phyloP scores from a whole-genome alignment of 2,888 invertebrate genomes.

The Xestia xanthographa region DNA sequence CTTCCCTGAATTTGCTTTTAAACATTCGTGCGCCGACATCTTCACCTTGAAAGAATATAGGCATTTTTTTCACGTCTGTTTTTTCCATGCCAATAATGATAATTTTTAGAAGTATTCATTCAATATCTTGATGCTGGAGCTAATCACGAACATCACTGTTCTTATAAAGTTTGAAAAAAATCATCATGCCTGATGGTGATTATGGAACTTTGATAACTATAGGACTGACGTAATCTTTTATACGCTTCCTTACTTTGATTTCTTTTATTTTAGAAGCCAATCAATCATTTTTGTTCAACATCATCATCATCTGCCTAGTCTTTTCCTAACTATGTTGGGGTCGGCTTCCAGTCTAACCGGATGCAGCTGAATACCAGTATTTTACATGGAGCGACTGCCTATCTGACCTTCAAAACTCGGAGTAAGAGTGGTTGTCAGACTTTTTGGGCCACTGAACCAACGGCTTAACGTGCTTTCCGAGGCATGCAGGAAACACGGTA shows the following conservation, averaged over 20 bases:
- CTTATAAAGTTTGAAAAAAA: constrained; percentile 76
- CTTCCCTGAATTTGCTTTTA: constrained; percentile 86
- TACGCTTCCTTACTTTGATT: constrained; percentile 78
- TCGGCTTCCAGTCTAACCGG: too few species aligned
- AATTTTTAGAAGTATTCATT: constrained; percentile 86
- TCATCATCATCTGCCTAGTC: too few species aligned
- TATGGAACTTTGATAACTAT: constrained; percentile 80
- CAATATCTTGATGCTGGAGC: constrained; percentile 83
- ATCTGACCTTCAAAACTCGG: too few species aligned
- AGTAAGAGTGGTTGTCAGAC: too few species aligned
- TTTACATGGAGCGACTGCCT: too few species aligned
- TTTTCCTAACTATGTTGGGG: too few species aligned
- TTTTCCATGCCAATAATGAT: constrained; percentile 85
- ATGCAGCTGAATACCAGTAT: too few species aligned
- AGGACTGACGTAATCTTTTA: constrained; percentile 79
- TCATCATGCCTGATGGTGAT: constrained; percentile 73
- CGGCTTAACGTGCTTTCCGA: too few species aligned
- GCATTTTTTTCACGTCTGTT: constrained; percentile 83
- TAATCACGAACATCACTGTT: constrained; percentile 85
- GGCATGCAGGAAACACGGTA: too few species aligned
- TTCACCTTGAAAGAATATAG: constrained; percentile 87
- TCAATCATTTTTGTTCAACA: constrained; percentile 28
- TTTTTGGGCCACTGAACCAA: too few species aligned
- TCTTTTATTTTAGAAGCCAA: constrained; percentile 64
- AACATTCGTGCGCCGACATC: constrained; percentile 84